These are phyloP conservation scores for Solenodon paradoxus DNA, from an alignment of 2,113 vertebrate species.

Conservation along the genomic window DNA sequence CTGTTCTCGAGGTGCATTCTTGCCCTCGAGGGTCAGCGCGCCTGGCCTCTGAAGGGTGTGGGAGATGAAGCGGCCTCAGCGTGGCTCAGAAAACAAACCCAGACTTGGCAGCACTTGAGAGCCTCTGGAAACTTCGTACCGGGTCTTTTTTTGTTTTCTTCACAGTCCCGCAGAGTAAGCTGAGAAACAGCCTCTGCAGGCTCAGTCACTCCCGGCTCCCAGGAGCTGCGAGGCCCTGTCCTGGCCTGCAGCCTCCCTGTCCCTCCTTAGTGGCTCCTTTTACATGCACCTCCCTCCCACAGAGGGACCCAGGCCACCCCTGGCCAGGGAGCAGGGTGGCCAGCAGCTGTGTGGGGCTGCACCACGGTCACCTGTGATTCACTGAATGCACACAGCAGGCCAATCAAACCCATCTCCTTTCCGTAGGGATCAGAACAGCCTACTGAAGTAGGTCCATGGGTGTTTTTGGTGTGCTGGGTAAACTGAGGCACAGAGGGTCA, in stretches of 20 bases:
- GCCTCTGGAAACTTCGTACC: constrained; percentile 3
- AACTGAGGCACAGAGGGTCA: background rate
- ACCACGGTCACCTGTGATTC: background rate
- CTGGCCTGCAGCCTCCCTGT: background rate
- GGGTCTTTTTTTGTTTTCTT: constrained; percentile 43
- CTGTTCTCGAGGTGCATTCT: background rate
- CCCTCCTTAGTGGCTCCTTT: background rate
- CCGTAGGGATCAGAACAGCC: background rate
- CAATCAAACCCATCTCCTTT: background rate
- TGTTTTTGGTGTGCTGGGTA: background rate
- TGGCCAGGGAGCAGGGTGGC: background rate
- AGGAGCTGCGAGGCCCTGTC: background rate
- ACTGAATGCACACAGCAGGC: background rate
- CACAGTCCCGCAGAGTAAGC: background rate
- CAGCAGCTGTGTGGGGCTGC: background rate
- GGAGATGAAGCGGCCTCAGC: background rate
- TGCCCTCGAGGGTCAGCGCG: background rate
- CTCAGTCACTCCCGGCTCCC: background rate
- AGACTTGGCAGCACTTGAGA: constrained; percentile 33
- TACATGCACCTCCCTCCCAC: background rate
- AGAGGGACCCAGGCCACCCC: background rate
- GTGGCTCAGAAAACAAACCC: background rate
- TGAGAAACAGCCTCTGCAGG: background rate
- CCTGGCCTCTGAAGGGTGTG: background rate
- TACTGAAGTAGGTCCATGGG: background rate